These are phyloP conservation scores for Dryas iulia DNA, from an alignment of 1,140 invertebrate genomes.

Conservation along the genomic window DNA sequence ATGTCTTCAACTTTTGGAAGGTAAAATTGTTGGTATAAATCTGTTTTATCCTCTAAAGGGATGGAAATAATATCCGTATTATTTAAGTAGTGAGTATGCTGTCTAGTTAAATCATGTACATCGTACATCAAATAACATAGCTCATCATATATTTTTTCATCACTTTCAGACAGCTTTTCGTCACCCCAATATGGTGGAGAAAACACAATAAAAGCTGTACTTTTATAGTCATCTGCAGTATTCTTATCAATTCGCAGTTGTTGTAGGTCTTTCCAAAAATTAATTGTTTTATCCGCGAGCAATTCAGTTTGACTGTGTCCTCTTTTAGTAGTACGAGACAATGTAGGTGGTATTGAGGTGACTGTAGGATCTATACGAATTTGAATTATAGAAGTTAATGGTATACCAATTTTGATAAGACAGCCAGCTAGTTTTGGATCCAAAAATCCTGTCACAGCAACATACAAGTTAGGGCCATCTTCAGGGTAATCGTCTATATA, in stretches of 20 bases:
- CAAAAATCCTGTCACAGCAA: constrained; percentile 79
- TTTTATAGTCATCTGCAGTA: constrained; percentile 53
- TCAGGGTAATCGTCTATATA: constrained; percentile 79
- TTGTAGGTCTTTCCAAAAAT: constrained; percentile 69
- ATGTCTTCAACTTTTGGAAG: constrained; percentile 51
- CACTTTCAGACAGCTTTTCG: constrained; percentile 47
- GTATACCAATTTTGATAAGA: constrained; percentile 74
- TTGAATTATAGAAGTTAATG: constrained; percentile 72
- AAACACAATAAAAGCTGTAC: constrained; percentile 74
- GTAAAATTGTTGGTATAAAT: constrained; percentile 49
- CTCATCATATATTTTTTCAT: constrained; percentile 77
- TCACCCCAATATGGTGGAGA: constrained; percentile 59
- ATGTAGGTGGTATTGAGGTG: constrained; percentile 37
- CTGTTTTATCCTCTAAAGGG: constrained; percentile 30
- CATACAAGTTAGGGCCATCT: constrained; percentile 79
- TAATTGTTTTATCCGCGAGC: constrained; percentile 48
- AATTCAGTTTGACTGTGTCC: constrained; percentile 61
- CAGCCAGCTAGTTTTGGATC: constrained; percentile 68
- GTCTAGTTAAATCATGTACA: constrained; percentile 76
- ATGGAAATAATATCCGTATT: constrained; percentile 73
- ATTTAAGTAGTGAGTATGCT: constrained; percentile 74
- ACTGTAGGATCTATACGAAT: constrained; percentile 48
- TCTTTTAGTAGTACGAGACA: constrained; percentile 43
- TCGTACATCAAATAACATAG: constrained; percentile 78
- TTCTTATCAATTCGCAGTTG: constrained; percentile 50